A percentile compares a stretch with the other conserved stretches of the same genome.
Evolutionary conservation across 2,797 vertebrate species (phyloP).

Genomic region (Anas flavirostris): DNA sequence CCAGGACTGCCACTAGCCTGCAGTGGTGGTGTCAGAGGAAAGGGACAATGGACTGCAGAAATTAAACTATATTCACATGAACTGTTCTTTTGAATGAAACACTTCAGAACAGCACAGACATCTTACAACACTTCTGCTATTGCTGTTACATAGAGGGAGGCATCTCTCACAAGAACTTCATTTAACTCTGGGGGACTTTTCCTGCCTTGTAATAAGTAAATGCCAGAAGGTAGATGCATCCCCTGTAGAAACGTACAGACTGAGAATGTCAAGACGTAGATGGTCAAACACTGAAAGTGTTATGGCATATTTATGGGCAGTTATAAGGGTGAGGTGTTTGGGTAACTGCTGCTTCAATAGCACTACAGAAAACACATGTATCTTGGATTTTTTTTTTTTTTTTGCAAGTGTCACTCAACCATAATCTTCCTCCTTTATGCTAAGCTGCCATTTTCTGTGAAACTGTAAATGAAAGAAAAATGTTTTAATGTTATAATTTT

Average conservation of each 20-base stretch:
- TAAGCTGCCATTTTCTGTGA: neutral
- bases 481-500: neutral
- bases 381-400: neutral
- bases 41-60: neutral
- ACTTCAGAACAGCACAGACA: neutral
- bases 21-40: neutral
- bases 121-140: neutral
- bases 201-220: neutral
- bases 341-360: neutral
- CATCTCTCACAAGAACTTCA: neutral
- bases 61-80: neutral
- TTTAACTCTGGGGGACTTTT: neutral
- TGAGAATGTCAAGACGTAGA: neutral
- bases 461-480: neutral
- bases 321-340: neutral
- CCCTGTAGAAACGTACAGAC: neutral
- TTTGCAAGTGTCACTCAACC: neutral
- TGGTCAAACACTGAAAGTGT: neutral
- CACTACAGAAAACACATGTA: accelerated
- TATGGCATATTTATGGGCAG: neutral
- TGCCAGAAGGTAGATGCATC: neutral
- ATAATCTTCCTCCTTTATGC: neutral
- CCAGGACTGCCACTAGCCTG: neutral
- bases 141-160: neutral
- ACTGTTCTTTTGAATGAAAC: neutral